A percentile compares a stretch with the other conserved stretches of the same genome.
These are phyloP conservation scores for Drosophila oshimai DNA, from an alignment of 1,140 invertebrate species.

Conservation along the genomic window DNA sequence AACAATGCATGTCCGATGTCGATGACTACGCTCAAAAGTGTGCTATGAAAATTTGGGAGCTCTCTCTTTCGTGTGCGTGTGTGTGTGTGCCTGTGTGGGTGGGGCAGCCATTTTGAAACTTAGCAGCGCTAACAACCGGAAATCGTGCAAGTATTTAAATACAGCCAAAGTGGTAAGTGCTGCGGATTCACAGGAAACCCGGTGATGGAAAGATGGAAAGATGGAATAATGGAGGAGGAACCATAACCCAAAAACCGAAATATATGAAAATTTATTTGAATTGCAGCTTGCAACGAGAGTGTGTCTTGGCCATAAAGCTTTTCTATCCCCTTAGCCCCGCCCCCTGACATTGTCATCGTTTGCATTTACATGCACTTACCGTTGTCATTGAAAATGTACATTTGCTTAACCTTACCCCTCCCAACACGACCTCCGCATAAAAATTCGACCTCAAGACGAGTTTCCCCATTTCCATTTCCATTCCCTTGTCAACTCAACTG, in stretches of 20 bases:
- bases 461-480: background rate
- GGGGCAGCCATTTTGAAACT: slow-evolving; percentile 71
- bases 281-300: slow-evolving; percentile 23
- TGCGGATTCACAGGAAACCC: slow-evolving; percentile 12
- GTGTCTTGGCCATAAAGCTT: background rate
- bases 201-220: slow-evolving; percentile 1
- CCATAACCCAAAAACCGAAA: slow-evolving; percentile 70
- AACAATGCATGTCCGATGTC: slow-evolving; percentile 23
- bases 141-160: slow-evolving; percentile 80
- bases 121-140: slow-evolving; percentile 73
- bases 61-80: background rate
- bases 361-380: slow-evolving; percentile 79
- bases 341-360: slow-evolving; percentile 32
- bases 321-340: background rate
- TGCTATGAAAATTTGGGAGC: slow-evolving; percentile 44
- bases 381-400: slow-evolving; percentile 76
- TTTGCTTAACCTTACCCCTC: slow-evolving; percentile 43
- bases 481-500: slow-evolving; percentile 1
- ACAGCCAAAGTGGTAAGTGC: slow-evolving; percentile 63
- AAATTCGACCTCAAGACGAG: slow-evolving; percentile 38
- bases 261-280: slow-evolving; percentile 75
- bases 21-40: slow-evolving; percentile 47
- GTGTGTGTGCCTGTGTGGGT: slow-evolving; percentile 12
- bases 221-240: background rate
- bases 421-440: slow-evolving; percentile 1